phyloP scores from a whole-genome alignment of 2,113 vertebrate species.

The Bos javanicus region DNA sequence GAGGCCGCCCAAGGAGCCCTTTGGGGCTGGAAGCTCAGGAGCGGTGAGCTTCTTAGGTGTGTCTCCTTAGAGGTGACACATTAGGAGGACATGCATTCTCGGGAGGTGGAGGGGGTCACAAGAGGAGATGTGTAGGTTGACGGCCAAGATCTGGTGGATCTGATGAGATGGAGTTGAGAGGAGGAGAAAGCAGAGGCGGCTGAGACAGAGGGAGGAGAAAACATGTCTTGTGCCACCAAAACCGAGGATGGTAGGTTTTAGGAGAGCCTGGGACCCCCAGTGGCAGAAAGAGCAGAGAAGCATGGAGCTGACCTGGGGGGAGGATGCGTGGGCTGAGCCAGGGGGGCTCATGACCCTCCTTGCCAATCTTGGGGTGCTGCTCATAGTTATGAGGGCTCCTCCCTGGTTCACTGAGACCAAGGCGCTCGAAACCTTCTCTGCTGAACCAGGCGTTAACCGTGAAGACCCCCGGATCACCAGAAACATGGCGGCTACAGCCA shows the following conservation, averaged over 20 bases:
- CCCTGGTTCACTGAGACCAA: neutral
- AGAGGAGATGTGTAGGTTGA: neutral
- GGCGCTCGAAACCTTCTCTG: neutral
- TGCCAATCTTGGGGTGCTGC: neutral
- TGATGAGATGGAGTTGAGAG: neutral
- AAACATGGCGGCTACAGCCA: neutral
- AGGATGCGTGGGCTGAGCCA: neutral
- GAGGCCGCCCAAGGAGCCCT: neutral
- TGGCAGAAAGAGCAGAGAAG: neutral
- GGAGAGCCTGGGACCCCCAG: neutral
- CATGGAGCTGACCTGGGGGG: neutral
- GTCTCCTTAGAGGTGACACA: neutral
- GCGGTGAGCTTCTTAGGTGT: no score
- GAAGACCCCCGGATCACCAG: neutral
- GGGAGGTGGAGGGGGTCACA: no score
- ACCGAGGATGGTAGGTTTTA: neutral
- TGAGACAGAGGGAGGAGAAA: neutral
- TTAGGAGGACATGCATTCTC: neutral
- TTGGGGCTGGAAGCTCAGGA: neutral
- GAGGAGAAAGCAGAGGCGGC: neutral
- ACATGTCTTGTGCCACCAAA: neutral
- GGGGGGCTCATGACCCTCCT: neutral
- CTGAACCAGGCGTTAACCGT: neutral
- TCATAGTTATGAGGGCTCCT: neutral
- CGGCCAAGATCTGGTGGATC: neutral